A percentile compares a stretch with the other conserved stretches of the same genome.
phyloP scores from a whole-genome alignment of 2,113 vertebrate species.

The Noctilio leporinus region DNA sequence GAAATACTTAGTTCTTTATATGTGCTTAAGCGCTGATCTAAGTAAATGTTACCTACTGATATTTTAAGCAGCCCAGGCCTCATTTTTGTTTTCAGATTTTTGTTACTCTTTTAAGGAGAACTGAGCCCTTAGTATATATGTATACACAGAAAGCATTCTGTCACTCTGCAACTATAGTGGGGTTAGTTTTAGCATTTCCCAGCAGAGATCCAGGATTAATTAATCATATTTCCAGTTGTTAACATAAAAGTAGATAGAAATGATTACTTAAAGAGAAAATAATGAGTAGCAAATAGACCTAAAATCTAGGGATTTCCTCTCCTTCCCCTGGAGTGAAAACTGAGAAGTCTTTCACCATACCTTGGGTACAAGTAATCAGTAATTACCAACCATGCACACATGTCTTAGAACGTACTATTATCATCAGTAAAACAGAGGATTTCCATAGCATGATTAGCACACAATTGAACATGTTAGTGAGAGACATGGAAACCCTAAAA shows the following conservation, averaged over 20 bases:
- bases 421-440: not conserved
- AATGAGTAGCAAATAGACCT: not conserved
- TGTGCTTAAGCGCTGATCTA: not conserved
- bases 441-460: not conserved
- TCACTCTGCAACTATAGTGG: not conserved
- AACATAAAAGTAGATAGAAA: not conserved
- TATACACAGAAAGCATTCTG: not conserved
- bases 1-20: not conserved
- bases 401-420: not conserved
- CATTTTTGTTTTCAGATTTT: not conserved
- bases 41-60: not conserved
- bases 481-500: rapidly evolving
- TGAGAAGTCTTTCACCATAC: not conserved
- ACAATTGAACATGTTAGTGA: rapidly evolving
- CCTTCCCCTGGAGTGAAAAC: not conserved
- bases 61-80: not conserved
- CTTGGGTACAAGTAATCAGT: not conserved
- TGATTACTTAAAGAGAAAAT: not conserved
- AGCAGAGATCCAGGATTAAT: not conserved
- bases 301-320: not conserved
- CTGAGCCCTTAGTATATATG: not conserved
- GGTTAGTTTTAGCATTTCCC: not conserved
- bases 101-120: not conserved
- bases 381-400: not conserved
- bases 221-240: not conserved